Evolutionary conservation across 2,113 vertebrate genomes (phyloP).

Genomic region (Lichenostomus cassidix): DNA sequence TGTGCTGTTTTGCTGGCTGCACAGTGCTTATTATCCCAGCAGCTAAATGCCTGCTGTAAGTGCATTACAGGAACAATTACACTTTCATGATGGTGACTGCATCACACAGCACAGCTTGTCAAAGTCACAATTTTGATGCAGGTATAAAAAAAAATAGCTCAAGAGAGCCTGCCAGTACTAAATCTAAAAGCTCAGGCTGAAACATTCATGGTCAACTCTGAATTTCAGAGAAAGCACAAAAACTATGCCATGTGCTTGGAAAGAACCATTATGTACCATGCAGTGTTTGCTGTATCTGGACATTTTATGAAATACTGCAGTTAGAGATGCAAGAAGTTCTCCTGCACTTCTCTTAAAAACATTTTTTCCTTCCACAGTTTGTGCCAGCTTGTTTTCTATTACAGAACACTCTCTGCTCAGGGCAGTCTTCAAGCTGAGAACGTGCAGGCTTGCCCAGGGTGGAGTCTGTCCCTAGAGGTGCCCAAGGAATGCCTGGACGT

Average conservation of each 20-base stretch:
- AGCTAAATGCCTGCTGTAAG: conserved; percentile 23
- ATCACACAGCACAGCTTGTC: not conserved
- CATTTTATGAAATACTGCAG: not conserved
- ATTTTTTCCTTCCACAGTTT: not conserved
- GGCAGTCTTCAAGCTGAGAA: not conserved
- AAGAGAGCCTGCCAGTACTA: not conserved
- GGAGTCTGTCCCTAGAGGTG: not conserved
- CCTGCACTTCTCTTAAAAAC: not conserved
- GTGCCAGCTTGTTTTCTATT: not conserved
- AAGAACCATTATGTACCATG: not conserved
- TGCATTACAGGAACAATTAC: not conserved
- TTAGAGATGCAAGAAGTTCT: not conserved
- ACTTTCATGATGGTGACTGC: not conserved
- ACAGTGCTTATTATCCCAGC: conserved; percentile 59
- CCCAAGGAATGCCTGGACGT: not conserved
- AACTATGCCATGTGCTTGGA: not conserved
- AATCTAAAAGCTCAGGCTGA: not conserved
- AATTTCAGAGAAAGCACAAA: not conserved
- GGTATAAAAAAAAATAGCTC: not conserved
- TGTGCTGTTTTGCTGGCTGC: not conserved
- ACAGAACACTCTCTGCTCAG: not conserved
- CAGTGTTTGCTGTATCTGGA: not conserved
- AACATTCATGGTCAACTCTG: not conserved
- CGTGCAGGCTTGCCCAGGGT: not conserved
- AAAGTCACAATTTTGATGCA: not conserved